phyloP scores from a whole-genome alignment of 2,888 invertebrate genomes.

The Rhagonycha fulva region DNA sequence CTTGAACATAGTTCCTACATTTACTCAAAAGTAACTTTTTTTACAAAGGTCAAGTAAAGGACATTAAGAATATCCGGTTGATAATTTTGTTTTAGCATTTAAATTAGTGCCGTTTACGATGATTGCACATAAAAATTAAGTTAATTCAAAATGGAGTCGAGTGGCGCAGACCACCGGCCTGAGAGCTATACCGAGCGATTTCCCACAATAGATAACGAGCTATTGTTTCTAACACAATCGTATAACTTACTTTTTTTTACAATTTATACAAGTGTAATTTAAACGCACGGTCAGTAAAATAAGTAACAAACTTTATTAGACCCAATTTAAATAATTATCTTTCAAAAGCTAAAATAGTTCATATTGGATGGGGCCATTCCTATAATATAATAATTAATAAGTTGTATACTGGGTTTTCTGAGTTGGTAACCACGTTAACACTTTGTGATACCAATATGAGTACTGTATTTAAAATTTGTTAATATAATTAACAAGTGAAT shows the following conservation, averaged over 20 bases:
- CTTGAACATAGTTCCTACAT: background rate
- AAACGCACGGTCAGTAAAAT: conserved; percentile 33
- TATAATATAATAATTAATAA: background rate
- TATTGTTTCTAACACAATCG: conserved; percentile 40
- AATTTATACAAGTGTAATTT: conserved; percentile 36
- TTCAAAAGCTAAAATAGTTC: background rate
- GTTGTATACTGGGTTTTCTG: background rate
- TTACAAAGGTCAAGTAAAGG: conserved; percentile 1
- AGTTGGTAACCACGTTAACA: background rate
- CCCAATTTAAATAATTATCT: conserved; percentile 30
- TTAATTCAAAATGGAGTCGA: conserved; percentile 23
- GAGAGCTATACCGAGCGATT: conserved; percentile 31
- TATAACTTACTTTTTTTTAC: conserved; percentile 30
- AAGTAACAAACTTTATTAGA: conserved; percentile 22
- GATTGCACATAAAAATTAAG: conserved; percentile 21
- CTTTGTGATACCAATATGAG: background rate
- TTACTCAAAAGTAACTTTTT: background rate
- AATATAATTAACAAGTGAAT: background rate
- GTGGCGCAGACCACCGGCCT: conserved; percentile 29
- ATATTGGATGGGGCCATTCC: background rate
- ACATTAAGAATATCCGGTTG: conserved; percentile 6
- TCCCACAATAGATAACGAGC: conserved; percentile 41
- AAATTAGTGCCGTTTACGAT: conserved; percentile 16
- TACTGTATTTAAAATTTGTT: background rate
- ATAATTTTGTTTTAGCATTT: conserved; percentile 15